Evolutionary conservation across 1,140 invertebrate species (phyloP).

Genomic region (Micrasema longulum): DNA sequence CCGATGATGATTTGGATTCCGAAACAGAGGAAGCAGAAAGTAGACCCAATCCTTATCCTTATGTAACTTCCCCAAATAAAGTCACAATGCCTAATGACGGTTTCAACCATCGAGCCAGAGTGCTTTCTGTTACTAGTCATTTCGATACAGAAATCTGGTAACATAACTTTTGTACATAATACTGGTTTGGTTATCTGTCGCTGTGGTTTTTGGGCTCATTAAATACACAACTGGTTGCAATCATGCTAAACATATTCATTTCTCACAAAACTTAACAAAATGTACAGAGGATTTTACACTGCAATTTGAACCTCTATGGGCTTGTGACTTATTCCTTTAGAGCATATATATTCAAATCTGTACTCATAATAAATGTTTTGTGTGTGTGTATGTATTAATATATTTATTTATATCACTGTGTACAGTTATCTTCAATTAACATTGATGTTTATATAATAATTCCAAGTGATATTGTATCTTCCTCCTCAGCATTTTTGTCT

Average conservation of each 20-base stretch:
- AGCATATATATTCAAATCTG: too few species aligned
- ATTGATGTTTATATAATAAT: too few species aligned
- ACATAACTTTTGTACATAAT: slow-evolving; percentile 43
- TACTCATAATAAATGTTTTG: too few species aligned
- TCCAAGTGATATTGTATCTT: too few species aligned
- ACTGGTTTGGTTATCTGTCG: slow-evolving; percentile 43
- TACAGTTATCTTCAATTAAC: too few species aligned
- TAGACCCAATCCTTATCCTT: slow-evolving; percentile 60
- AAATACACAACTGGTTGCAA: slow-evolving; percentile 11
- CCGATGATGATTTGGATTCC: slow-evolving; percentile 58
- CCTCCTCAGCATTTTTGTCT: too few species aligned
- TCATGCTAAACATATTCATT: slow-evolving; percentile 32
- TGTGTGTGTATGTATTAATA: too few species aligned
- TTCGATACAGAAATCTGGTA: slow-evolving; percentile 84
- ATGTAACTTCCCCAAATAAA: slow-evolving; percentile 66
- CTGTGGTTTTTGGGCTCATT: slow-evolving; percentile 44
- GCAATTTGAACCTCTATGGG: too few species aligned
- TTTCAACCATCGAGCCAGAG: slow-evolving; percentile 66
- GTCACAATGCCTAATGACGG: slow-evolving; percentile 69
- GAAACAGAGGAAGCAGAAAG: slow-evolving; percentile 61
- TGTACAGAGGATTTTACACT: too few species aligned
- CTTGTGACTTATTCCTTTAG: too few species aligned
- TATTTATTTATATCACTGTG: too few species aligned
- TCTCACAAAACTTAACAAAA: too few species aligned
- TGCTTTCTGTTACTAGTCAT: slow-evolving; percentile 70